Evolutionary conservation across 2,797 vertebrate genomes (phyloP), one percentile per base, ranked within the genome.

Genomic region (Leuciscus waleckii): DNA sequence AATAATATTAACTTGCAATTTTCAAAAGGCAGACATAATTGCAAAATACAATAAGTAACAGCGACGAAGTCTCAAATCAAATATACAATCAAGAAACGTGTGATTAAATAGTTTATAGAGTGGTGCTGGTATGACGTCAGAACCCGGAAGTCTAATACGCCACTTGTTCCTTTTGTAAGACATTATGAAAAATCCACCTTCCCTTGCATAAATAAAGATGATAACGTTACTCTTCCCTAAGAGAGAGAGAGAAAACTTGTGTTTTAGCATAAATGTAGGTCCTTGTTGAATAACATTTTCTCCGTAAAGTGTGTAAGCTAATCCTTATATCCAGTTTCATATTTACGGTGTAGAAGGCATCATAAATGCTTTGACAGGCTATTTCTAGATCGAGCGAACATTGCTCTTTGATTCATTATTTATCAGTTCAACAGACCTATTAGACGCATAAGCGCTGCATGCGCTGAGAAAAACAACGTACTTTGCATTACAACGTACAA

Each of bases 401-500:
- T 8, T 46, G 39, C 39, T 43, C 19, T 54, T 68, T 69, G 8
- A 29, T 39, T 81, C 4, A 32, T 39, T 16, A 16, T 35, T n/a
- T 17, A 49, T 5, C 19, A 43, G 21, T n/a, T 26, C 5, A 49
- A 23, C 3, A 21, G 5, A 14, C 82, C 87, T 84, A 78, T 84
- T 46, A 73, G 1, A 71, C 49, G 2, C 16, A 17, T 51, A 37
- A 29, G 75, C 83, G 58, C 49, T 21, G 49, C 1, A 14, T 2
- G 39, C 82, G 82, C 69, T 73, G 80, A 78, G 58, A 79, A 87
- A 75, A 86, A 76, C 19, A 69, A 79, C 79, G 73, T 2, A 56
- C 58, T 56, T 84, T 84, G 82, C n/a, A n/a, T n/a, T n/a, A n/a
- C n/a, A n/a, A n/a, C n/a, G n/a, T n/a, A n/a, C n/a, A n/a, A n/a